Evolutionary conservation across 2,113 vertebrate genomes (phyloP), one percentile per base, ranked within the genome.

Genomic region (Cyprinus carpio): DNA sequence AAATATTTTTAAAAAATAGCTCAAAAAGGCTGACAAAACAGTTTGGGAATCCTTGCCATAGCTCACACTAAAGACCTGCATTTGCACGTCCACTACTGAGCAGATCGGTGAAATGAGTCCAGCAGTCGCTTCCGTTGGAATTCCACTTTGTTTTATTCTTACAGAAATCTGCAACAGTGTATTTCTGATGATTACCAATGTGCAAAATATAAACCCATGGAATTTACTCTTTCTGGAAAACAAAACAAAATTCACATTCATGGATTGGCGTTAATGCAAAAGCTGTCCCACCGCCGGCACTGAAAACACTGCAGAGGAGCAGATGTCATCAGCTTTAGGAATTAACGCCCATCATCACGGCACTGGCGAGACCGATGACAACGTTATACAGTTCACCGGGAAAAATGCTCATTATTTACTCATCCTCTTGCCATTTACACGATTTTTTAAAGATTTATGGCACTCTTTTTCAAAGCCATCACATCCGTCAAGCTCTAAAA

Each of bases 241-340:
- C 3, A 49, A 71, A 80, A 6, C 23, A 71, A 23, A 51, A 43
- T 25, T 92, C 92, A 93, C 92, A 93, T 94, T 94, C 87, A 89
- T 85, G 91, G 93, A 91, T 91, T 90, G 88, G 85, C 92, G 75
- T 88, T 90, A 43, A 84, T 83, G 84, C 69, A 4, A 2, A 83
- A 75, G 23, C 79, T 72, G 12, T 85, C 23, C 51, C 15, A n/a
- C 49, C 25, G 34, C 5, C 31, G 16, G 83, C 25, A 58, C 31
- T 6, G 34, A 31, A 54, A 37, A 49, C 72, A 3, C 31, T 80
- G 4, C 13, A 72, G 29, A 54, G 58, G 27, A 27, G 46, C 75
- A 27, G 23, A 58, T 11, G 18, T 71, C 49, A 58, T 27, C 31
- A 75, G 64, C 62, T 62, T 25, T 23, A 16, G 16, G 40, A 56